Base-by-base conservation (phyloP, 2,797 vertebrate species). In the Odontamblyopus rebecca region DNA sequence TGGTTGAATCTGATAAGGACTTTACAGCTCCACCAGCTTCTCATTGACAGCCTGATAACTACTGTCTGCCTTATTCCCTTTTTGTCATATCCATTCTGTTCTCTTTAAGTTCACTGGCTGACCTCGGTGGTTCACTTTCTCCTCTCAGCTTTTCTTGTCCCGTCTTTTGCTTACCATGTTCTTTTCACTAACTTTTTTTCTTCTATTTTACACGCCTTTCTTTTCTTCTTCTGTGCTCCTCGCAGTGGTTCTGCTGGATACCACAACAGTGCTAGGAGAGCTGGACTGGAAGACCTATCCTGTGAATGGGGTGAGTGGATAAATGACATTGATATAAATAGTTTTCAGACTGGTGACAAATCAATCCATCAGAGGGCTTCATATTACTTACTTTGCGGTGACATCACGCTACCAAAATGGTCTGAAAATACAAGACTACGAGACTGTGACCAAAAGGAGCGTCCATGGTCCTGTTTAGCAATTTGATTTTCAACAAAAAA, bases 231-330 rank as follows among this genome's bases (percentile, higher is more conserved):
- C 56, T 64, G 29, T 79, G 76, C 82, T 86, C 75, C 94, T 90
- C 90, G 44, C 83, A 99, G 97, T 99, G 93, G 95, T 98, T 87
- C 94, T 99, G 83, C 93, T 99, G 92, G 98, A 99, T 92, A 99
- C 98, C 68, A 98, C 97, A 74, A 89, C 96, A 77, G 96, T 95
- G 73, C 93, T 98, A 0, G 97, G 98, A 86, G 98, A 99, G 83
- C 92, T 98, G 67, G 97, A 97, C 92, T 99, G 98, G 98, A 98
- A 96, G 91, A 98, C 97, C 29, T 99, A 98, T 89, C 98, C 98
- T 74, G 91, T 98, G 89, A 99, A 99, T 84, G 98, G 98, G 95
- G 98, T 99, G 93, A 99, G 97, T 95, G 65, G 77, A 26, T 68
- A 51, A 54, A 67, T 19, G 8, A 23, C 9, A n/a, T 8, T 27